Conservation (phyloP, 2,797 vertebrate species). For the Discoglossus pictus region DNA sequence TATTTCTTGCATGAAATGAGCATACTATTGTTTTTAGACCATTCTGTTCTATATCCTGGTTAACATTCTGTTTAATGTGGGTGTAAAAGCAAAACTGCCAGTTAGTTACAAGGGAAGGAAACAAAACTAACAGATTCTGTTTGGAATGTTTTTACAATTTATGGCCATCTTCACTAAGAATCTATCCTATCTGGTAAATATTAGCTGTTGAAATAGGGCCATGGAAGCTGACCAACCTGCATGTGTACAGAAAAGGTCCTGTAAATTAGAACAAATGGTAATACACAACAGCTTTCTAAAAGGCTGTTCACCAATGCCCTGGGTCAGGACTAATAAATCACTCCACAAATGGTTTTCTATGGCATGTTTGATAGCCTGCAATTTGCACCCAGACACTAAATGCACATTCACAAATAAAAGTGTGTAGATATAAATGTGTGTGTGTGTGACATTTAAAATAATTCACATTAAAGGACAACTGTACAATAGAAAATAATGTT, state of each 20-base stretch:
- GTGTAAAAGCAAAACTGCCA: slow-evolving; percentile 38
- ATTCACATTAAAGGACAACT: too few species aligned
- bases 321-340: slow-evolving; percentile 37
- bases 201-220: slow-evolving; percentile 44
- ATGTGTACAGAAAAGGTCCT: slow-evolving; percentile 44
- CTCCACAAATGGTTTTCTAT: slow-evolving; percentile 28
- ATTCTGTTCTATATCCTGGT: slow-evolving; percentile 46
- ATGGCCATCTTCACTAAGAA: slow-evolving; percentile 43
- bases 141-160: slow-evolving; percentile 39
- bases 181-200: slow-evolving; percentile 53
- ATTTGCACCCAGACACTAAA: neutral
- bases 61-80: slow-evolving; percentile 48
- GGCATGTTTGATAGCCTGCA: slow-evolving; percentile 30
- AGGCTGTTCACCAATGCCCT: slow-evolving; percentile 20
- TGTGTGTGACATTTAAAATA: too few species aligned
- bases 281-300: slow-evolving; percentile 44
- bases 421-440: too few species aligned
- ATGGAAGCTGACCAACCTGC: slow-evolving; percentile 40
- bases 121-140: slow-evolving; percentile 45
- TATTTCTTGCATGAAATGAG: slow-evolving; percentile 47
- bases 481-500: too few species aligned
- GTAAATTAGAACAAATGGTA: slow-evolving; percentile 49
- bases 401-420: slow-evolving; percentile 13
- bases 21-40: slow-evolving; percentile 48
- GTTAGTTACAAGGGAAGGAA: slow-evolving; percentile 23